Evolutionary conservation across 2,888 invertebrate species (phyloP), one percentile per base, ranked within the genome.

Genomic region (Augiades crinisus): DNA sequence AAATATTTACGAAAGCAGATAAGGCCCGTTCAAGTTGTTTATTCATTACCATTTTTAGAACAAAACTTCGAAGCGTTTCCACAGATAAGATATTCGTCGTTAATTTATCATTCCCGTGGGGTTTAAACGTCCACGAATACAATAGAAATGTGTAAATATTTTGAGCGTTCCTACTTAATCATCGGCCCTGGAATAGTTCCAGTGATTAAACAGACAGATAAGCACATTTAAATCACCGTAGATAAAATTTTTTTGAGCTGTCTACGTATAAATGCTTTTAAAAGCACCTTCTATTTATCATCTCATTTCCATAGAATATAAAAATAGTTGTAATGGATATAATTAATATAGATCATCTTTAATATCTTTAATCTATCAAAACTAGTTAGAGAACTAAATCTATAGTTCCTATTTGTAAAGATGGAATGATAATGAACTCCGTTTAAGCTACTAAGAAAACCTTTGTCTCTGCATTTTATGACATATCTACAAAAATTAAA

Each of bases 1-100:
- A 77, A 81, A 81, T 82, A 79, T 81, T 81, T 79, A 76, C 74
- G 51, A 57, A 69, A 63, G 47, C 53, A 65, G 78, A 80, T 81
- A 80, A 78, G 68, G 56, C 40, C 36, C 43, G 45, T 40, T 53
- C 34, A 56, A 59, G 50, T 51, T 64, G 62, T 68, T 64, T 67
- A 70, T 63, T 72, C 72, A 70, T 70, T 67, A 72, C 65, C 61
- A 63, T 66, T 61, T 67, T 67, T 65, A 60, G 65, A 62, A 66
- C 63, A 68, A 64, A 65, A 65, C 61, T 58, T 62, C 58, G 57
- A 60, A 65, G 65, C 56, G 54, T 43, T 49, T 49, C 50, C 61
- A 53, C 36, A 64, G 72, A 73, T 70, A 66, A 72, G 64, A 63
- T 62, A 66, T 67, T 66, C 63, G 62, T 64, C 67, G 43, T 50